phyloP scores from a whole-genome alignment of 1,140 invertebrate genomes.

The Eciton burchellii region DNA sequence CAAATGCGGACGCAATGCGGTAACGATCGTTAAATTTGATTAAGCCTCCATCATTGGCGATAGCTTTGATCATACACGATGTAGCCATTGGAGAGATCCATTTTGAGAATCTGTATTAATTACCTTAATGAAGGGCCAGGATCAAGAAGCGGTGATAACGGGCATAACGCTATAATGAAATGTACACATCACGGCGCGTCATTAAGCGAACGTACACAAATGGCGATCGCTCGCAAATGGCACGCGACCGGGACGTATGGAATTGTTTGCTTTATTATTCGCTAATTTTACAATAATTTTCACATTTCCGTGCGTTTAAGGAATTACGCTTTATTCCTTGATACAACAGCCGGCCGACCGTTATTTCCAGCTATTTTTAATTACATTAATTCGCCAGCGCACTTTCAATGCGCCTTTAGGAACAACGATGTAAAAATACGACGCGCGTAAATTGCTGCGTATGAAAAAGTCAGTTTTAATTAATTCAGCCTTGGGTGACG shows the following conservation, averaged over 20 bases:
- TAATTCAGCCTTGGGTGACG: conserved; percentile 49
- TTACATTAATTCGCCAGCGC: not conserved
- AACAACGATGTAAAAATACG: conserved; percentile 4
- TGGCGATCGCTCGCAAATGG: conserved; percentile 40
- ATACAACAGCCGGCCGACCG: not conserved
- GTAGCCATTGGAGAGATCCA: conserved; percentile 36
- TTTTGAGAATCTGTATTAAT: conserved; percentile 44
- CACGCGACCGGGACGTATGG: conserved; percentile 21
- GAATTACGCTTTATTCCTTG: not conserved
- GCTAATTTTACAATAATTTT: conserved; percentile 16
- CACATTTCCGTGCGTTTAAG: not conserved
- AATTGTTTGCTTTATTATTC: conserved; percentile 51
- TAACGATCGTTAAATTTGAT: conserved; percentile 12
- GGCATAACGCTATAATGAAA: conserved; percentile 46
- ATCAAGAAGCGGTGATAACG: conserved; percentile 42
- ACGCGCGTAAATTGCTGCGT: conserved; percentile 32
- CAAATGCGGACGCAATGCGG: not conserved
- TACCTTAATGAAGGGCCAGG: conserved; percentile 27
- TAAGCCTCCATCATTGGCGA: not conserved
- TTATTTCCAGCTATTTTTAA: conserved; percentile 15
- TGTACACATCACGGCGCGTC: conserved; percentile 37
- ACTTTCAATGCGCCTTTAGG: conserved; percentile 24
- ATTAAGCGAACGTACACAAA: conserved; percentile 38
- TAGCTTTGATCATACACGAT: conserved; percentile 20
- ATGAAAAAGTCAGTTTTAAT: conserved; percentile 54